phyloP scores from a whole-genome alignment of 2,888 invertebrate genomes.

The Ectobius pallidus region DNA sequence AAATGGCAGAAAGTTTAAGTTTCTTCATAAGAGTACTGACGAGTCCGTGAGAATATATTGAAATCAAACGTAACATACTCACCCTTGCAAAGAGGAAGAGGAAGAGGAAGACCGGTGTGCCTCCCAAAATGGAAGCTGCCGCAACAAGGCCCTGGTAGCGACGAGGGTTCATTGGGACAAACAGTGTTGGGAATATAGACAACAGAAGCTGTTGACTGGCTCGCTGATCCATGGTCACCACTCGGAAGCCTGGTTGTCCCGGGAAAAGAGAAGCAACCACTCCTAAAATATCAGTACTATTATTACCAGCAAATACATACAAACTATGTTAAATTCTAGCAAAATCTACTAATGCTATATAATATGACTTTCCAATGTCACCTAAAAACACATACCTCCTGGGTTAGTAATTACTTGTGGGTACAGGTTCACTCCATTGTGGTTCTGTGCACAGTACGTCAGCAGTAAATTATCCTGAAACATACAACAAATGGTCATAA shows the following conservation, averaged over 20 bases:
- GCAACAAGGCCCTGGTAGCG: constrained; percentile 61
- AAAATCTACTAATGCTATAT: too few species aligned
- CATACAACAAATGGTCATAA: constrained; percentile 2
- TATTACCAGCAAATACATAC: too few species aligned
- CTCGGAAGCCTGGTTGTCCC: constrained; percentile 55
- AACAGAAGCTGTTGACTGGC: constrained; percentile 57
- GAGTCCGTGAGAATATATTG: too few species aligned
- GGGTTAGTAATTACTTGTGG: constrained; percentile 56
- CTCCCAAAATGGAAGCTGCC: constrained; percentile 65
- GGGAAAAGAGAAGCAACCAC: constrained; percentile 55
- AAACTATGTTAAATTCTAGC: too few species aligned
- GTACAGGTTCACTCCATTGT: constrained; percentile 60
- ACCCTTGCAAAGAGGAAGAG: constrained; percentile 70
- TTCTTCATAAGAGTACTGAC: too few species aligned
- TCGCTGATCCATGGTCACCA: constrained; percentile 55
- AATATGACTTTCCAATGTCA: too few species aligned
- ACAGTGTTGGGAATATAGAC: constrained; percentile 53
- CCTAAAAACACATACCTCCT: constrained; percentile 49
- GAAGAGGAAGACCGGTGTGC: constrained; percentile 68
- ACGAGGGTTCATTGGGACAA: constrained; percentile 56
- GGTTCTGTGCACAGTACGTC: constrained; percentile 67
- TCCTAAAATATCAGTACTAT: constrained; percentile 44
- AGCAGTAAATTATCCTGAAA: constrained; percentile 65
- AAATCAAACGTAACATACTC: constrained; percentile 42
- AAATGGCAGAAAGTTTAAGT: too few species aligned